Evolutionary conservation across 1,140 invertebrate species (phyloP).

Genomic region (Galendromus occidentalis): DNA sequence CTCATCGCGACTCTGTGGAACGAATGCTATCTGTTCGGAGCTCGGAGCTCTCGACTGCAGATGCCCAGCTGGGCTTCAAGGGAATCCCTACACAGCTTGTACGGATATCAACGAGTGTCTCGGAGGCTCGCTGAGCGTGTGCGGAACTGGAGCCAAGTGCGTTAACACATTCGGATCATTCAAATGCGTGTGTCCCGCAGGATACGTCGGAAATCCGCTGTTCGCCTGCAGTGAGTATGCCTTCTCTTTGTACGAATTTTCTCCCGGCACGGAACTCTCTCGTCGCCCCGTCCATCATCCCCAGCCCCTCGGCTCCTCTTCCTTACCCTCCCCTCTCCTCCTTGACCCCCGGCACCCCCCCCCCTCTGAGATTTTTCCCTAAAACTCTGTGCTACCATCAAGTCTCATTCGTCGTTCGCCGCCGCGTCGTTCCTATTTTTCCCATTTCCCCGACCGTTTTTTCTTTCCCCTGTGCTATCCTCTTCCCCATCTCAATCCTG

Average conservation of each 20-base stretch:
- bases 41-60: constrained; percentile 47
- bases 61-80: constrained; percentile 55
- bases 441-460: too few species aligned
- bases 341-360: too few species aligned
- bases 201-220: constrained; percentile 52
- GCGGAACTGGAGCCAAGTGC: constrained; percentile 62
- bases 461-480: too few species aligned
- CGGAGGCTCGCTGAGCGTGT: constrained; percentile 37
- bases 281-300: too few species aligned
- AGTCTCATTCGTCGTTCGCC: too few species aligned
- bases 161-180: constrained; percentile 60
- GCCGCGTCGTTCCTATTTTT: too few species aligned
- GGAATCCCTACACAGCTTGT: constrained; percentile 24
- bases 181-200: constrained; percentile 59
- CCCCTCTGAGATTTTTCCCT: too few species aligned
- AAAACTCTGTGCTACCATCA: too few species aligned
- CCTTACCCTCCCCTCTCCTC: too few species aligned
- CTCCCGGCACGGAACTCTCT: too few species aligned
- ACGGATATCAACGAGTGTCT: constrained; percentile 60
- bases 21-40: constrained; percentile 52
- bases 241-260: not conserved
- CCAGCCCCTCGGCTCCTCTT: too few species aligned
- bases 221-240: constrained; percentile 19
- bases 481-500: too few species aligned
- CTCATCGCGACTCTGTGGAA: constrained; percentile 46